Percentiles rank a stretch among this genome's conserved stretches.
These are phyloP conservation scores for Idaea straminata DNA, from an alignment of 2,888 invertebrate species.

Conservation along the genomic window DNA sequence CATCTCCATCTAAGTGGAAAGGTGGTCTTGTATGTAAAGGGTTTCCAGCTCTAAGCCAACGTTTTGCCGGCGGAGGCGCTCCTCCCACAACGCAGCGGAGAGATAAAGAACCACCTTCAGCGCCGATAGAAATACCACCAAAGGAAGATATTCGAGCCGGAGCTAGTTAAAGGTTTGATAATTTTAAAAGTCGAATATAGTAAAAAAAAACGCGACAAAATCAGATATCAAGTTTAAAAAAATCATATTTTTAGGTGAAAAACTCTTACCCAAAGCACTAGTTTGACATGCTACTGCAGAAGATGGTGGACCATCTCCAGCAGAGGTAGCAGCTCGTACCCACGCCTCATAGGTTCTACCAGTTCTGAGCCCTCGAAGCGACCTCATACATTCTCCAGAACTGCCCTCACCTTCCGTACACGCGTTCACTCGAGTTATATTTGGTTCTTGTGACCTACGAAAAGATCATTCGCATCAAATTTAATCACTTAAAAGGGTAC, in stretches of 20 bases:
- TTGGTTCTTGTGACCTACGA: conserved; percentile 65
- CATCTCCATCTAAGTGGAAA: conserved; percentile 83
- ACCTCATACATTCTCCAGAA: conserved; percentile 74
- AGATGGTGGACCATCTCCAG: conserved; percentile 83
- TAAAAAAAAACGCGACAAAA: background rate
- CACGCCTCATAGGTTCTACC: conserved; percentile 91
- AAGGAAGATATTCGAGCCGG: conserved; percentile 93
- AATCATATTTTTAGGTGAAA: background rate
- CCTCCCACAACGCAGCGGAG: conserved; percentile 88
- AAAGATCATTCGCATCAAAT: background rate
- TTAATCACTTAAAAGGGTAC: background rate
- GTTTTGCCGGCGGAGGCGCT: conserved; percentile 87
- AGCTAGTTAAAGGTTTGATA: conserved; percentile 66
- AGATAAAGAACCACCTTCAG: conserved; percentile 83
- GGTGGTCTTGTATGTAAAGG: conserved; percentile 84
- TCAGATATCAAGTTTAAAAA: too few species aligned
- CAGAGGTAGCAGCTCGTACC: conserved; percentile 89
- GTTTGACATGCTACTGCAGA: conserved; percentile 70
- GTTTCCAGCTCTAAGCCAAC: conserved; percentile 85
- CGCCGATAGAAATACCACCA: conserved; percentile 84
- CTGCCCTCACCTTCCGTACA: conserved; percentile 62
- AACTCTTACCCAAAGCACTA: conserved; percentile 59
- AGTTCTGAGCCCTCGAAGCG: conserved; percentile 84
- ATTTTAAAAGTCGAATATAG: background rate
- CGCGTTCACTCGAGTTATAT: conserved; percentile 60